phyloP scores from a whole-genome alignment of 2,888 invertebrate species.

The Megaustenia siamemsis region DNA sequence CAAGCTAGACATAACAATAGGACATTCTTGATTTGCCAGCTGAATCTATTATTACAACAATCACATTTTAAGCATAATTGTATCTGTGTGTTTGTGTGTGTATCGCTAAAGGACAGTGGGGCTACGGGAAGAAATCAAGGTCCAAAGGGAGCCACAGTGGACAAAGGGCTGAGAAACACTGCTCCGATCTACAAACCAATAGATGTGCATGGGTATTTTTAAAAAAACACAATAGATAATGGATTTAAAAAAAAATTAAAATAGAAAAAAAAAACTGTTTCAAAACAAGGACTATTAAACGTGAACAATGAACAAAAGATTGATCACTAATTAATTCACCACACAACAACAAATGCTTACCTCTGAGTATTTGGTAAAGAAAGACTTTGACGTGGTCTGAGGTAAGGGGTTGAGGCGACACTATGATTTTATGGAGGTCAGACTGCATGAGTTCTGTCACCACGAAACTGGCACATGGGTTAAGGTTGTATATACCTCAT shows the following conservation, averaged over 20 bases:
- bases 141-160: too few species aligned
- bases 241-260: background rate
- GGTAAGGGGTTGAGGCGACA: constrained; percentile 98
- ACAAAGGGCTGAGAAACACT: too few species aligned
- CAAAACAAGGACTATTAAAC: background rate
- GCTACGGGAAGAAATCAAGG: too few species aligned
- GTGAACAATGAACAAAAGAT: background rate
- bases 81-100: too few species aligned
- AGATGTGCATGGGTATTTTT: too few species aligned
- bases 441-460: constrained; percentile 99
- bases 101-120: too few species aligned
- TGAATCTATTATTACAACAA: too few species aligned
- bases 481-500: constrained; percentile 67
- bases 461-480: constrained; percentile 90
- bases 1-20: too few species aligned
- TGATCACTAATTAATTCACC: background rate
- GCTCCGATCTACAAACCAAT: too few species aligned
- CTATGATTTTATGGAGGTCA: constrained; percentile 99
- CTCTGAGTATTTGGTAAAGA: constrained; percentile 99
- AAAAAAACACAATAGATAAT: background rate
- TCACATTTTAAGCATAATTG: too few species aligned
- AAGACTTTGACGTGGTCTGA: constrained; percentile 99
- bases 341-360: too few species aligned
- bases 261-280: background rate
- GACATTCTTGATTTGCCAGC: too few species aligned